Evolutionary conservation across 2,888 invertebrate genomes (phyloP).

Genomic region (Acrobasis consociella): DNA sequence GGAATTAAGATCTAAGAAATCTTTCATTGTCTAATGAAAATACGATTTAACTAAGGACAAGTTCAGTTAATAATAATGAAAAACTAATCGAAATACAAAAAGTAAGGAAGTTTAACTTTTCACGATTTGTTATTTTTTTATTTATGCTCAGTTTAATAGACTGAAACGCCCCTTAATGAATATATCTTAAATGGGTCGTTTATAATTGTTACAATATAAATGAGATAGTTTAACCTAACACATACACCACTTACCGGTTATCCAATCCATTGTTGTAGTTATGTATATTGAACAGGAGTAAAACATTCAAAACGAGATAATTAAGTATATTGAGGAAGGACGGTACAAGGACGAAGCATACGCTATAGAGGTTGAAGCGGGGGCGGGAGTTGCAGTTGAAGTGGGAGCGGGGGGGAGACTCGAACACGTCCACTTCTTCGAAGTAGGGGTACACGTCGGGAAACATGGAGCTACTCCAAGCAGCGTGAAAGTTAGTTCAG

Average conservation of each 20-base stretch:
- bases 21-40: too few species aligned
- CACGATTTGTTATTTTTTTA: too few species aligned
- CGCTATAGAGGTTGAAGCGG: conserved; percentile 25
- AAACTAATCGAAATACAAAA: too few species aligned
- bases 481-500: conserved; percentile 59
- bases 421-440: conserved; percentile 63
- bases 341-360: conserved; percentile 22
- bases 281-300: conserved; percentile 19
- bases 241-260: conserved; percentile 18
- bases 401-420: conserved; percentile 59
- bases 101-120: too few species aligned
- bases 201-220: too few species aligned
- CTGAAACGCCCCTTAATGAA: too few species aligned
- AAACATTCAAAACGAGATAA: conserved; percentile 10
- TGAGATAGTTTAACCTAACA: not conserved
- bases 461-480: conserved; percentile 56
- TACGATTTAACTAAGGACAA: too few species aligned
- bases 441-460: conserved; percentile 67
- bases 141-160: too few species aligned
- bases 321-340: conserved; percentile 15
- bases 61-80: too few species aligned
- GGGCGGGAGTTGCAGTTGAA: conserved; percentile 43
- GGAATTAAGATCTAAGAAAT: too few species aligned
- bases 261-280: conserved; percentile 22
- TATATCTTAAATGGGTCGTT: too few species aligned